These are phyloP conservation scores for Eucriotettix oculatus DNA, from an alignment of 2,888 invertebrate genomes.

Conservation along the genomic window DNA sequence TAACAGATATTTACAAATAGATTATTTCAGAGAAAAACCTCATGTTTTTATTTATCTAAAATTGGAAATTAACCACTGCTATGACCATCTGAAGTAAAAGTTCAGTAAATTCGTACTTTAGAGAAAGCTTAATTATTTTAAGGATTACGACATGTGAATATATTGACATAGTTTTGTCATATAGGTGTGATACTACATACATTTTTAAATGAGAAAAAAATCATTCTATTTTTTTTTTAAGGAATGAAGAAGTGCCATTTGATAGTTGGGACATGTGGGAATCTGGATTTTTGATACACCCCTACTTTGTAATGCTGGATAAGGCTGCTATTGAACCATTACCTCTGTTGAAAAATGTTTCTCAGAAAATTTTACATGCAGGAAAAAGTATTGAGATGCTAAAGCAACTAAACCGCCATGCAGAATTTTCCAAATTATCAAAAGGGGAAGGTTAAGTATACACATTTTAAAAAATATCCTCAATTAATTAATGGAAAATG, in stretches of 20 bases:
- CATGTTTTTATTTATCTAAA: too few species aligned
- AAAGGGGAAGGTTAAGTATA: neutral
- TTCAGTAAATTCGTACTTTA: too few species aligned
- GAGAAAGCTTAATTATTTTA: too few species aligned
- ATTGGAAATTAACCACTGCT: too few species aligned
- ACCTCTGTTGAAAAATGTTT: constrained; percentile 21
- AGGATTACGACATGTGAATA: too few species aligned
- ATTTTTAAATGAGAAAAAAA: neutral
- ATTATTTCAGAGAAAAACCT: too few species aligned
- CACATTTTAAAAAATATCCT: too few species aligned
- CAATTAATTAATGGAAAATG: too few species aligned
- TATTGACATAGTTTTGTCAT: too few species aligned
- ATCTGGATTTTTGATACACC: constrained; percentile 15
- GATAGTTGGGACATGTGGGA: constrained; percentile 1
- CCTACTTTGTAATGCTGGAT: constrained; percentile 1
- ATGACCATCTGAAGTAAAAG: too few species aligned
- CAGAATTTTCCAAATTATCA: neutral
- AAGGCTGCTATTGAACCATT: constrained; percentile 6
- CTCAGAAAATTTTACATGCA: constrained; percentile 22
- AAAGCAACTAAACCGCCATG: constrained; percentile 8
- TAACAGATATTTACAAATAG: too few species aligned
- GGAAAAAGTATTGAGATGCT: constrained; percentile 25
- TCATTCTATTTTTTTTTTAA: neutral
- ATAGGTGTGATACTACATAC: too few species aligned
- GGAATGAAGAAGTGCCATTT: neutral